Conservation (phyloP, 2,888 invertebrate genomes). For the Drosophila pseudotalamancana region DNA sequence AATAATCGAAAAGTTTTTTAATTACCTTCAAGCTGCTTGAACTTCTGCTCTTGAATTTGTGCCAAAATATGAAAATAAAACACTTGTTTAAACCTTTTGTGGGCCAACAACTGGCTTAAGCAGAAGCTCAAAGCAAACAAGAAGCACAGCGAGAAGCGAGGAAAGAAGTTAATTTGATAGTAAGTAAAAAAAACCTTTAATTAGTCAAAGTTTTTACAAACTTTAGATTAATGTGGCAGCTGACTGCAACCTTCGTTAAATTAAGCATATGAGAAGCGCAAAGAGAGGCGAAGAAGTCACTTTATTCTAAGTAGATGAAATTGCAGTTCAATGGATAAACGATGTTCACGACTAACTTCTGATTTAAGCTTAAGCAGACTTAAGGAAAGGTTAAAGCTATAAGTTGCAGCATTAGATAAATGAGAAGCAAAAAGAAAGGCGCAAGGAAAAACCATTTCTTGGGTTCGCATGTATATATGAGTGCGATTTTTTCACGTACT, state of each 20-base stretch:
- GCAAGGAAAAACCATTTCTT: neutral
- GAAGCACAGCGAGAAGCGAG: neutral
- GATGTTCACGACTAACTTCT: too few species aligned
- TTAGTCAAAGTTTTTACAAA: neutral
- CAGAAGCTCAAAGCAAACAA: neutral
- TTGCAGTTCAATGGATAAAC: too few species aligned
- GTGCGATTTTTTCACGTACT: neutral
- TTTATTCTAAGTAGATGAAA: too few species aligned
- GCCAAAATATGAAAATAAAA: slow-evolving; percentile 11
- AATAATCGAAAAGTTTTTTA: slow-evolving; percentile 14
- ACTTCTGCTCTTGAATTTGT: neutral
- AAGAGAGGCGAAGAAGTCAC: neutral
- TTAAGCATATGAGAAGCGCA: neutral
- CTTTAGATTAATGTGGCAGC: neutral
- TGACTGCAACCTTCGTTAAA: neutral
- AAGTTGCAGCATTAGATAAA: neutral
- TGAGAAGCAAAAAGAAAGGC: neutral
- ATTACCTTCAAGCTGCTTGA: slow-evolving; percentile 44
- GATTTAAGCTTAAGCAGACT: too few species aligned
- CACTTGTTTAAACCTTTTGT: slow-evolving; percentile 40
- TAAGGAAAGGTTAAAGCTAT: neutral
- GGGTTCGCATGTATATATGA: too few species aligned
- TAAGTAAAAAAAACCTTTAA: neutral
- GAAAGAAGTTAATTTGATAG: neutral
- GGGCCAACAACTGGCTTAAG: slow-evolving; percentile 10